Evolutionary conservation across 2,888 invertebrate species (phyloP), one percentile per base, ranked within the genome.

Genomic region (Danaus chrysippus): DNA sequence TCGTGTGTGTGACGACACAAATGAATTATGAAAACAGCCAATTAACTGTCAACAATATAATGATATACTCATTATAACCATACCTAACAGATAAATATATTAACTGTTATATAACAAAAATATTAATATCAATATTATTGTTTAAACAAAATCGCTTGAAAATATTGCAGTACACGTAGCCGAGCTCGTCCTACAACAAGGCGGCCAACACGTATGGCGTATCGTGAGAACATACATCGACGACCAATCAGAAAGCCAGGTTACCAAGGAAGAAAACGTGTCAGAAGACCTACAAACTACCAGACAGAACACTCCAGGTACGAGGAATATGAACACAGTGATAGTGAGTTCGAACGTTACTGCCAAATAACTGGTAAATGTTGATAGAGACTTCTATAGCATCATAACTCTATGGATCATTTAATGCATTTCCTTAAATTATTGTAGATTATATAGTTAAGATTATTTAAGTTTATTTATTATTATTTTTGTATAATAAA

Each of bases 321-420:
- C 19, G 81, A 81, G 15, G 81, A 82, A 1, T 71, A 70, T n/a
- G 83, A 83, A 15, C 82, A 84, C 42, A 78, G 74, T 66, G 81
- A 81, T 43, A 83, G 80, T 65, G 71, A 71, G 56, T 67, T 67
- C 44, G 60, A 62, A 52, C 49, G 43, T 5, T 82, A 84, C 62
- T 87, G 86, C 64, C 83, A 79, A 68, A 80, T 79, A 73, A 84
- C 78, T 63, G 82, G 87, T 17, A 81, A 78, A 58, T 87, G 86
- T 70, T 85, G 74, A 76, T 46, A 44, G 10, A 12, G 12, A 41
- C 44, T 44, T 42, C 44, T 43, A 23, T 42, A 41, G 17, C 34
- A 53, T 34, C 12, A 23, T 43, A 19, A 52, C 46, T 43, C 17
- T 59, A 42, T 44, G 19, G 56, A 46, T 19, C 17, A 49, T 17